Evolutionary conservation across 1,140 invertebrate species (phyloP).

Genomic region (Drosophila persimilis): DNA sequence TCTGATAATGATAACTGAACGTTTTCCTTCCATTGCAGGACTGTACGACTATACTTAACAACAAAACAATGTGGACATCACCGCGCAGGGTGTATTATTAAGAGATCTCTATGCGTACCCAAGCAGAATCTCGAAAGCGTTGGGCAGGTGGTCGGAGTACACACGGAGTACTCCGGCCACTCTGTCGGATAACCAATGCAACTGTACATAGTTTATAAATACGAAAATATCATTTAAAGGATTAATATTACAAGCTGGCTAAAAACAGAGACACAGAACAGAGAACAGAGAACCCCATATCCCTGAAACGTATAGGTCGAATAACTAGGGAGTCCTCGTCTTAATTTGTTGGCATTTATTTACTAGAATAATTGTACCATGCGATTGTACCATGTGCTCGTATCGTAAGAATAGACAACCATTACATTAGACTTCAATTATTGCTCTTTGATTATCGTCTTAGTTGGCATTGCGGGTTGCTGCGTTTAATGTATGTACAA

Average conservation of each 20-base stretch:
- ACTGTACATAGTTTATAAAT: constrained; percentile 80
- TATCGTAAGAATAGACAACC: constrained; percentile 21
- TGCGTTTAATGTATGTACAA: constrained; percentile 37
- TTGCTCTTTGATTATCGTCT: constrained; percentile 37
- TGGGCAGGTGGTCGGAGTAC: constrained; percentile 50
- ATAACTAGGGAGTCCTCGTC: background rate
- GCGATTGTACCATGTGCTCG: no score
- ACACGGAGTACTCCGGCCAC: constrained; percentile 15
- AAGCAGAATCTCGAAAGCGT: constrained; percentile 77
- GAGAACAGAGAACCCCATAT: constrained; percentile 8
- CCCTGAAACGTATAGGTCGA: background rate
- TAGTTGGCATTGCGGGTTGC: constrained; percentile 41
- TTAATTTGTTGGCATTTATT: constrained; percentile 46
- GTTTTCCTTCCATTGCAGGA: constrained; percentile 52
- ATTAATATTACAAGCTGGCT: constrained; percentile 47
- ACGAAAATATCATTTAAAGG: constrained; percentile 53
- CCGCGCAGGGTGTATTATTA: constrained; percentile 82
- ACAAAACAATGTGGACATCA: constrained; percentile 82
- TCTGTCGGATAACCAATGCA: constrained; percentile 81
- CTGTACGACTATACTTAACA: constrained; percentile 80
- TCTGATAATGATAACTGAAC: background rate
- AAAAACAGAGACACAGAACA: constrained; percentile 12
- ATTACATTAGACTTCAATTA: constrained; percentile 30
- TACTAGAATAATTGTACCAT: constrained; percentile 28
- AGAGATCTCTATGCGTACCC: constrained; percentile 82